A percentile compares a stretch with the other conserved stretches of the same genome.
Conservation (phyloP, 37 sponge, comb jelly and placozoan species). For the Crambe crambe region DNA sequence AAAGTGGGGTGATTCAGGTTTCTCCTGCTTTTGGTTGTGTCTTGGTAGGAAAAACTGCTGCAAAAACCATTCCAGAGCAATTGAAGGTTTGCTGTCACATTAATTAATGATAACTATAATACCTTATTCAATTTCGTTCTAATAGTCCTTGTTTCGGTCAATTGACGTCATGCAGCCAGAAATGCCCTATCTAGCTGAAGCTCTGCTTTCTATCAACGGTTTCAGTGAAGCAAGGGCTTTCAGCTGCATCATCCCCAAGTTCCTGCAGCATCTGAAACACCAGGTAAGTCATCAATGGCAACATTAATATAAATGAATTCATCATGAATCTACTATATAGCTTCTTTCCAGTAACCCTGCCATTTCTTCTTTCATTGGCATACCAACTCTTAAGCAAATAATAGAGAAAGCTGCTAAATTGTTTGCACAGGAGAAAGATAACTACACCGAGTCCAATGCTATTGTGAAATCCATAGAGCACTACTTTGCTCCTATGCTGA, state of each 20-base stretch:
- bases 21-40: conserved; percentile 50
- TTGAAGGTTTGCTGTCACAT: conserved; percentile 21
- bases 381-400: conserved; percentile 5
- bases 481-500: conserved; percentile 2
- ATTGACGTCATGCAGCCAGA: conserved; percentile 22
- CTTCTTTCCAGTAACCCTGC: conserved; percentile 1
- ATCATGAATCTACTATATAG: neutral
- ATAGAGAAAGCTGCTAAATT: neutral
- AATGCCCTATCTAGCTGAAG: conserved; percentile 18
- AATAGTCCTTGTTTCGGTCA: conserved; percentile 21
- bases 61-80: conserved; percentile 11
- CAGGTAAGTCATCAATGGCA: conserved; percentile 25
- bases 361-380: neutral
- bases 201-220: conserved; percentile 38
- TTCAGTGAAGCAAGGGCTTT: conserved; percentile 18
- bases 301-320: neutral
- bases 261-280: conserved; percentile 12
- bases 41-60: neutral
- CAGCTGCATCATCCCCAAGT: neutral
- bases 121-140: neutral
- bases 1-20: conserved; percentile 3
- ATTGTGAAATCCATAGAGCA: neutral
- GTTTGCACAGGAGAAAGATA: neutral
- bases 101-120: neutral
- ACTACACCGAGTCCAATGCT: neutral